Evolutionary conservation across 2,797 vertebrate genomes (phyloP).

Genomic region (Ctenosaura bakeri): DNA sequence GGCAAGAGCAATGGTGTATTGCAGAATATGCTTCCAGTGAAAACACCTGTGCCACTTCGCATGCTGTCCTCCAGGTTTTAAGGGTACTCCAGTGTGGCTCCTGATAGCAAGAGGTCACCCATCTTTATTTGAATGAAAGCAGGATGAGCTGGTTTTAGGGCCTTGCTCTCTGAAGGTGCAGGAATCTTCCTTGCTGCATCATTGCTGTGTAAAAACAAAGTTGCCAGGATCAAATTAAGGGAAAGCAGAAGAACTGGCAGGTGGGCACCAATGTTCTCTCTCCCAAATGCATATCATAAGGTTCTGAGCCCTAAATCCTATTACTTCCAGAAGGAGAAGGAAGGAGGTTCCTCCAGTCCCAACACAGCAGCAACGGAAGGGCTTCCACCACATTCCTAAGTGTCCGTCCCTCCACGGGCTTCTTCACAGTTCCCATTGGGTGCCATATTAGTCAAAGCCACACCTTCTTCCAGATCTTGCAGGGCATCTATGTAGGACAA

Average conservation of each 20-base stretch:
- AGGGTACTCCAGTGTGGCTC: not conserved
- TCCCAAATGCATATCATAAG: not conserved
- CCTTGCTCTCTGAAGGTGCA: not conserved
- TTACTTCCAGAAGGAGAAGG: not conserved
- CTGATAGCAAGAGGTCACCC: rapidly evolving
- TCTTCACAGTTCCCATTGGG: slow-evolving; percentile 73
- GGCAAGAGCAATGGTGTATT: too few relatives aligned
- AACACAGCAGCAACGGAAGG: not conserved
- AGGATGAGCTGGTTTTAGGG: too few relatives aligned
- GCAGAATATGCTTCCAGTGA: not conserved
- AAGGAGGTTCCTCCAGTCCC: not conserved
- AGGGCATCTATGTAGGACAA: slow-evolving; percentile 61
- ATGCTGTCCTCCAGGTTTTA: too few relatives aligned
- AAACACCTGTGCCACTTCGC: not conserved
- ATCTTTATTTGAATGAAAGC: not conserved
- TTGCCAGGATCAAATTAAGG: not conserved
- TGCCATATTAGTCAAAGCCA: slow-evolving; percentile 75
- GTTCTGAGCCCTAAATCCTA: not conserved
- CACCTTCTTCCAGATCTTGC: slow-evolving; percentile 68
- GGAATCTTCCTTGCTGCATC: not conserved
- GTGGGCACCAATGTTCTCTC: too few relatives aligned
- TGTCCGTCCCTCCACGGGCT: not conserved
- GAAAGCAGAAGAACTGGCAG: rapidly evolving
- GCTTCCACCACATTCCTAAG: slow-evolving; percentile 37
- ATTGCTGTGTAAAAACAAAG: slow-evolving; percentile 15